Percentiles rank a stretch among this genome's conserved stretches.
Conservation (phyloP, 2,888 invertebrate species). For the Fabriciana adippe region DNA sequence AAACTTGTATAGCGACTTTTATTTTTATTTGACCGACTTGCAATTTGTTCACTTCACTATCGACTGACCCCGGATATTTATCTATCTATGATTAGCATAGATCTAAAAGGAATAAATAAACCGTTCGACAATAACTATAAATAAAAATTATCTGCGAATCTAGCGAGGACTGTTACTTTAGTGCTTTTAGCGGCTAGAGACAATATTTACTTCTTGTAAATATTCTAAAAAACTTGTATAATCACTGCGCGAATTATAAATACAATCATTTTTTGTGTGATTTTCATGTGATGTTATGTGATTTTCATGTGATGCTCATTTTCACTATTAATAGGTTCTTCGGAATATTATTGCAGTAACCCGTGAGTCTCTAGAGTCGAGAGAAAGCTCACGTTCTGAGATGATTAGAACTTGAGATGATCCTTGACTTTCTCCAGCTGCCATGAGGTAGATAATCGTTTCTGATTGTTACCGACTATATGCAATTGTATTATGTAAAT, state of each 20-base stretch:
- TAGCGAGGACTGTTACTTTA: too few relatives aligned
- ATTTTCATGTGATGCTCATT: too few relatives aligned
- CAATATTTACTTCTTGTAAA: too few relatives aligned
- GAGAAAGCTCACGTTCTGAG: conserved; percentile 61
- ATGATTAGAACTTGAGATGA: conserved; percentile 42
- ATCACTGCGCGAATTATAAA: not conserved
- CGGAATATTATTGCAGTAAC: not conserved
- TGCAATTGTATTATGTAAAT: not conserved
- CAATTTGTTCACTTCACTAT: conserved; percentile 36
- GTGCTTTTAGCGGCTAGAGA: too few relatives aligned
- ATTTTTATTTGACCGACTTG: conserved; percentile 65
- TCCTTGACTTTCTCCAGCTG: conserved; percentile 73
- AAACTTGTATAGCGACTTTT: conserved; percentile 76
- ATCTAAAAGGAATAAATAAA: too few relatives aligned
- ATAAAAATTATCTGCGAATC: too few relatives aligned
- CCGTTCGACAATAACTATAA: too few relatives aligned
- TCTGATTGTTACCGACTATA: conserved; percentile 20
- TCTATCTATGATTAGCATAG: not conserved
- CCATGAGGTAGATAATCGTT: conserved; percentile 45
- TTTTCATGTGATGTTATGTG: too few relatives aligned
- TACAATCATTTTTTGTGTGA: not conserved
- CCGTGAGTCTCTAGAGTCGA: conserved; percentile 54
- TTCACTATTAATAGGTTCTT: not conserved
- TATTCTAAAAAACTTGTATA: too few relatives aligned
- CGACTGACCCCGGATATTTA: conserved; percentile 46